Evolutionary conservation across 2,797 vertebrate genomes (phyloP), one percentile per base, ranked within the genome.

Genomic region (Danio choprae): DNA sequence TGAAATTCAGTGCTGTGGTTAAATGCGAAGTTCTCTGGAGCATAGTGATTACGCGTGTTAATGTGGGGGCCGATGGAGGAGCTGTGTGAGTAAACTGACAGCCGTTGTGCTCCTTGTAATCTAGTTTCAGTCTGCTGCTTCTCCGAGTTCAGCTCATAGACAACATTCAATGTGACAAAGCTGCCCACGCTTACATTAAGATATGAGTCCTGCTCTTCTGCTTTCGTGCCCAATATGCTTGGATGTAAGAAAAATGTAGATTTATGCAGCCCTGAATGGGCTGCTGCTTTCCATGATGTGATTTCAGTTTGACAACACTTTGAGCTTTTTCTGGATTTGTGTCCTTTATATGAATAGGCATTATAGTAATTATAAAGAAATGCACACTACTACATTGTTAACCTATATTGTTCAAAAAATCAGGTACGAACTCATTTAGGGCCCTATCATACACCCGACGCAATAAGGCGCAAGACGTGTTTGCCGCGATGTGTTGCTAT

Each of bases 121-220:
- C 44, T 55, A 77, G 58, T 59, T 81, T 73, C 18, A 46, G 40
- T 72, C 50, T 73, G 59, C 64, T 48, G 67, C 75, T 68, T 59
- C 64, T 68, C 58, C 51, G 41, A 69, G 67, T 44, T 77, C 58
- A 36, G 3, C 15, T 53, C 15, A 13, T 56, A 46, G 40, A 62
- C 55, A 51, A 81, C 41, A 83, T 85, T 63, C 69, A 68, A 41
- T 76, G 79, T 77, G 59, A 79, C 64, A 76, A 53, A 75, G 50
- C 43, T 60, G 38, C 40, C 69, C 9, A 76, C 46, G 22, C 64
- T 72, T 58, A 56, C 16, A 58, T 78, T 43, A 46, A 56, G n/a
- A 38, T 55, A 62, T 40, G 36, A 64, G 50, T 22, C 20, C 8
- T 9, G 0, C 13, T 65, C 29, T 43, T 64, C 48, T 60, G 48